Base-by-base conservation (phyloP, 2,113 vertebrate species). In the Platycercus adscitus region DNA sequence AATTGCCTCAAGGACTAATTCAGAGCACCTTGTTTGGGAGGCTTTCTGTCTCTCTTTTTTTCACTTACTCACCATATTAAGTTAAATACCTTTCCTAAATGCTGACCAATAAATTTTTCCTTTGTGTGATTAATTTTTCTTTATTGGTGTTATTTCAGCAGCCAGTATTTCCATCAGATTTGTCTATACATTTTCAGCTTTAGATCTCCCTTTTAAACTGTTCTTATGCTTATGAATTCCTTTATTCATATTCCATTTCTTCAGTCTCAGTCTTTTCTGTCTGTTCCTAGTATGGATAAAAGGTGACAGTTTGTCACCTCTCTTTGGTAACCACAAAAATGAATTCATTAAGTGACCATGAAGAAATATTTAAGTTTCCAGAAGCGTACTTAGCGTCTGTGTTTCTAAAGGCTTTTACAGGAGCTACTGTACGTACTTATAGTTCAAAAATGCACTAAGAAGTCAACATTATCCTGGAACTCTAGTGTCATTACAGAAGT, bases 341-440 rank as follows among this genome's bases (percentile, higher is more conserved):
- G 41, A 86, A 80, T 86, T 93, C 3, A 29, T 77, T 55, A 86
- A 88, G 31, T 52, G 79, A 47, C 64, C 9, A 31, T 47, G 43
- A 84, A 90, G 88, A 83, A 83, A 83, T 83, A 71, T 46, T 88
- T 78, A 78, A 7, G 11, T 86, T 96, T 91, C 60, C 69, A 94
- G 76, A 60, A 83, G 60, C 0, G 0, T 78, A 35, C 19, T 47
- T 77, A 31, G 3, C 60, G 17, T 68, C 46, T 66, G 18, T 80
- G 31, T 79, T 92, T 88, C 43, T 55, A 26, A 75, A 86, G 69
- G 60, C 69, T 89, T 91, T 88, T 81, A 47, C 16, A 76, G 56
- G 49, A 92, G 56, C 86, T 95, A 66, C 64, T 88, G 50, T 90
- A 72, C 0, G 1, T 70, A 58, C 15, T 83, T 76, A 19, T 41